Conservation (phyloP, 1,140 invertebrate genomes). For the Saccostrea glomerata region DNA sequence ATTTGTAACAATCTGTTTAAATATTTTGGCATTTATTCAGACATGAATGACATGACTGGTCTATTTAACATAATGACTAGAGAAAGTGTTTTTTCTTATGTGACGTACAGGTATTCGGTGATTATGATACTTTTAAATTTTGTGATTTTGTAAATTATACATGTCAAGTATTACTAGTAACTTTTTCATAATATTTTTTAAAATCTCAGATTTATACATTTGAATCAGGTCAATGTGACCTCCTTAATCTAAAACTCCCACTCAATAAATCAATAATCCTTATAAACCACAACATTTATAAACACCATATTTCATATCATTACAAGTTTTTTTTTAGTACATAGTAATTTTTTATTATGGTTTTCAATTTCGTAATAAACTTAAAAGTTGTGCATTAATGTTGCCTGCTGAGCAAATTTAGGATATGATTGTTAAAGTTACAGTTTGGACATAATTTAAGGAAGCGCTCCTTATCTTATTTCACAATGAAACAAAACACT, state of each 20-base stretch:
- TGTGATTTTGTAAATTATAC: background rate
- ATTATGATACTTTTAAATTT: background rate
- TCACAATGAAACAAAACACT: too few relatives aligned
- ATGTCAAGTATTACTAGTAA: background rate
- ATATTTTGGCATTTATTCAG: background rate
- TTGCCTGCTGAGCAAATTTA: too few relatives aligned
- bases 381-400: too few relatives aligned
- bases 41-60: too few relatives aligned
- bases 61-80: background rate
- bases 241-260: background rate
- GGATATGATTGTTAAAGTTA: too few relatives aligned
- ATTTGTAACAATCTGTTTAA: background rate
- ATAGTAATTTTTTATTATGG: background rate
- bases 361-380: too few relatives aligned
- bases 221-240: background rate
- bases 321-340: background rate
- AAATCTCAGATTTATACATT: background rate
- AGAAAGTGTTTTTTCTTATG: background rate
- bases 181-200: background rate
- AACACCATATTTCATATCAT: background rate
- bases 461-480: too few relatives aligned
- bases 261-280: conserved; percentile 9
- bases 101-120: background rate
- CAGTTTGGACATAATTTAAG: too few relatives aligned
- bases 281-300: background rate